Base-by-base conservation (phyloP, 2,797 vertebrate species). In the Luscinia luscinia region DNA sequence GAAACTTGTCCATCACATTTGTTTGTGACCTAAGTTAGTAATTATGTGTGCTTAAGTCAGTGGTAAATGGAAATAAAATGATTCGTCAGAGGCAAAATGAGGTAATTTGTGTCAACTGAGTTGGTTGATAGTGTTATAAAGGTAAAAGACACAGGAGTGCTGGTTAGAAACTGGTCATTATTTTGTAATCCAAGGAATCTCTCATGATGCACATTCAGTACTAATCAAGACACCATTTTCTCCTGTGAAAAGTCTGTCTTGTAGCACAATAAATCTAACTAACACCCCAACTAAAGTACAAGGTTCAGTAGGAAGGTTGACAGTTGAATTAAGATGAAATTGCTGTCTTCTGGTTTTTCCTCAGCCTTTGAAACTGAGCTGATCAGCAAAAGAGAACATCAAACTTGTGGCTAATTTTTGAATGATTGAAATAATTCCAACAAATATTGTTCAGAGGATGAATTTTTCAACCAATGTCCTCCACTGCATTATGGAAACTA, bases 21-120 rank as follows among this genome's bases (percentile, higher is more conserved):
- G 95, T 97, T 96, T 97, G 94, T 95, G 91, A 97, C 95, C 91
- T 95, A 93, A 95, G 95, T 93, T 96, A 93, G 94, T 96, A 95
- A 96, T 97, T 96, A 96, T 96, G 85, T 96, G 91, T 96, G 85
- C 89, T 94, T 97, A 97, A 96, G 93, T 94, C 95, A 90, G 77
- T 94, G 80, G 94, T 91, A 96, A 96, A 94, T 95, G 94, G 95
- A 96, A 97, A 94, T 93, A 97, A 97, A 94, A 92, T 90, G 95
- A 94, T 94, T 87, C 38, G 16, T 94, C 94, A 96, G 87, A 96
- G 89, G 94, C 83, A 82, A 91, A 97, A 94, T 82, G 94, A 94
- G 95, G 95, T 94, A 93, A 96, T 96, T 96, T 95, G 89, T 94
- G 94, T 96, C 95, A 96, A 86, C 83, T 90, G 69, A 52, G 80